A percentile compares a stretch with the other conserved stretches of the same genome.
phyloP scores from a whole-genome alignment of 2,797 vertebrate species.

The Stomatorhinus walkeri region DNA sequence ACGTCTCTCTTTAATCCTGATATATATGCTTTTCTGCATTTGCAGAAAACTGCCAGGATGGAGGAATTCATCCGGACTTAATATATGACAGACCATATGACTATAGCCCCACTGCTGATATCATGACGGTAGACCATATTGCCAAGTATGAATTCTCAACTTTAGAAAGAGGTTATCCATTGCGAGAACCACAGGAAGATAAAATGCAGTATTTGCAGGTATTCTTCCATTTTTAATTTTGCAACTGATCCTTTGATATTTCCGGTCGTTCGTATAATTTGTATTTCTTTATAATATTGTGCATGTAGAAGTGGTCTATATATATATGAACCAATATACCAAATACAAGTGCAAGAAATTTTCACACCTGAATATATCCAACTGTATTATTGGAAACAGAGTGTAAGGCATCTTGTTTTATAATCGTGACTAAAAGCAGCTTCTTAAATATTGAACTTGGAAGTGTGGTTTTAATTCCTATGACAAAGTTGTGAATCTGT shows the following conservation, averaged over 20 bases:
- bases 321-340: slow-evolving; percentile 31
- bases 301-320: slow-evolving; percentile 54
- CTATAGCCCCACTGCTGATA: slow-evolving; percentile 72
- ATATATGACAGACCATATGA: slow-evolving; percentile 77
- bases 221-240: slow-evolving; percentile 64
- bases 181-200: slow-evolving; percentile 78
- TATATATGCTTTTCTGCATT: slow-evolving; percentile 63
- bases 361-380: slow-evolving; percentile 40
- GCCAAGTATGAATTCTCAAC: slow-evolving; percentile 80
- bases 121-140: slow-evolving; percentile 77
- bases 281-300: slow-evolving; percentile 44
- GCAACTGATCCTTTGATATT: slow-evolving; percentile 52
- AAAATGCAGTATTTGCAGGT: slow-evolving; percentile 96
- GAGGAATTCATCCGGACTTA: slow-evolving; percentile 73
- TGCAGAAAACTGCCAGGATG: slow-evolving; percentile 83
- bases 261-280: slow-evolving; percentile 40
- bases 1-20: slow-evolving; percentile 68
- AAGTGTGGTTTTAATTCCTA: neutral
- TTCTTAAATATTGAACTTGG: slow-evolving; percentile 12
- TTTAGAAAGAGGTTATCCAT: slow-evolving; percentile 77
- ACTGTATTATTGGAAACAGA: slow-evolving; percentile 36
- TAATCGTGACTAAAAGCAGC: slow-evolving; percentile 60
- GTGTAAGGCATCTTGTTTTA: slow-evolving; percentile 49
- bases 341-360: slow-evolving; percentile 41
- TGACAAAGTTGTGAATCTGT: slow-evolving; percentile 8